A percentile compares a stretch with the other conserved stretches of the same genome.
These are phyloP conservation scores for Tachystola acroxantha DNA, from an alignment of 2,888 invertebrate species.

Conservation along the genomic window DNA sequence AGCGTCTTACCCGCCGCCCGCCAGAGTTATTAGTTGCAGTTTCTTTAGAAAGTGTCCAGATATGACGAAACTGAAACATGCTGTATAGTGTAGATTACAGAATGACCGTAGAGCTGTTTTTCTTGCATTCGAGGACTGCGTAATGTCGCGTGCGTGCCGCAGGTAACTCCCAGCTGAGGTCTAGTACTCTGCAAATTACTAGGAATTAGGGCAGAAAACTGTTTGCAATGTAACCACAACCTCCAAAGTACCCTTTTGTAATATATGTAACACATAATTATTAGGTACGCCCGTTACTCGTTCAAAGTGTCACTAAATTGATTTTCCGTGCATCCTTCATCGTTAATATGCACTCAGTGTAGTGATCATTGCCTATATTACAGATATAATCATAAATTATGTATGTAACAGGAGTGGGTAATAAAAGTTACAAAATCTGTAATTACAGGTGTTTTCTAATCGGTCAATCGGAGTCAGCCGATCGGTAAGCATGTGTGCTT, in stretches of 20 bases:
- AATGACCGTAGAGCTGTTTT: slow-evolving; percentile 49
- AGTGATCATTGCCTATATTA: neutral
- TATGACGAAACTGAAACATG: slow-evolving; percentile 69
- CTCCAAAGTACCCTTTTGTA: slow-evolving; percentile 13
- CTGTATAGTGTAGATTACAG: slow-evolving; percentile 55
- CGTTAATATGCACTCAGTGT: neutral
- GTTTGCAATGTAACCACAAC: slow-evolving; percentile 30
- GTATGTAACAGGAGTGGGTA: slow-evolving; percentile 3
- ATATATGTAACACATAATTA: slow-evolving; percentile 11
- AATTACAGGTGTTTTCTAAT: slow-evolving; percentile 5
- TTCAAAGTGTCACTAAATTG: neutral
- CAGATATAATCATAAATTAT: neutral
- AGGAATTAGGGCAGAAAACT: slow-evolving; percentile 39
- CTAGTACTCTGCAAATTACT: slow-evolving; percentile 35
- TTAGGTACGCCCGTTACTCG: neutral
- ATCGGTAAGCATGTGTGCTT: neutral
- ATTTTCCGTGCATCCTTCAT: neutral
- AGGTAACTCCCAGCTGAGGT: slow-evolving; percentile 40
- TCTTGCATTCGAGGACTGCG: slow-evolving; percentile 42
- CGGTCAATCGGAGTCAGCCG: slow-evolving; percentile 1
- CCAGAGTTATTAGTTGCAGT: slow-evolving; percentile 59
- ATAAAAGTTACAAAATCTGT: slow-evolving; percentile 1
- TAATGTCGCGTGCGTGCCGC: slow-evolving; percentile 65
- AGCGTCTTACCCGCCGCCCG: slow-evolving; percentile 48
- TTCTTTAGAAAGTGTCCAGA: slow-evolving; percentile 74